These are phyloP conservation scores for Oikopleura albicans DNA, from an alignment of 23 tunicate genomes.

Conservation along the genomic window DNA sequence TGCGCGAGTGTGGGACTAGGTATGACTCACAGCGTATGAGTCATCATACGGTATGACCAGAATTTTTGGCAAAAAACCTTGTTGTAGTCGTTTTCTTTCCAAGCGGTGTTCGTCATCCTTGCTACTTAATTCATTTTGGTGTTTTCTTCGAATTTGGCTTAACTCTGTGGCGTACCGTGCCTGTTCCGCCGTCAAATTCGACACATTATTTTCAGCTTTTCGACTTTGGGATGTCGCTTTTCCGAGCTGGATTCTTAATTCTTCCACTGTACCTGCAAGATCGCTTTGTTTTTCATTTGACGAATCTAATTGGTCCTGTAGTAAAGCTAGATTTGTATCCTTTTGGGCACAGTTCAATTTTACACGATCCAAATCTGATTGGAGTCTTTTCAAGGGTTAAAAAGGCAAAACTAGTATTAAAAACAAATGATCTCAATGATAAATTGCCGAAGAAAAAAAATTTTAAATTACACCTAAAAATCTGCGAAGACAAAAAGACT, in stretches of 20 bases:
- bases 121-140: neutral
- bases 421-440: no score
- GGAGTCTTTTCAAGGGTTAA: no score
- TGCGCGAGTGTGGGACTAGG: no score
- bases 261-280: neutral
- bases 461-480: no score
- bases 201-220: neutral
- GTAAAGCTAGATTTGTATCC: neutral
- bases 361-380: neutral
- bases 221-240: neutral
- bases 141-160: neutral
- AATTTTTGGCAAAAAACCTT: no score
- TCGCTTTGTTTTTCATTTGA: neutral
- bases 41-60: no score
- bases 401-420: no score
- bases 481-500: no score
- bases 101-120: neutral
- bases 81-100: neutral
- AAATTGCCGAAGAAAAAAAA: no score
- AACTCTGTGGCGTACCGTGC: neutral
- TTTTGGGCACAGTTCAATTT: neutral
- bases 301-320: neutral
- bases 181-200: neutral
- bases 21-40: no score
- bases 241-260: neutral